These are phyloP conservation scores for Tolmerus cingulatus DNA, from an alignment of 2,888 invertebrate genomes.

Conservation along the genomic window DNA sequence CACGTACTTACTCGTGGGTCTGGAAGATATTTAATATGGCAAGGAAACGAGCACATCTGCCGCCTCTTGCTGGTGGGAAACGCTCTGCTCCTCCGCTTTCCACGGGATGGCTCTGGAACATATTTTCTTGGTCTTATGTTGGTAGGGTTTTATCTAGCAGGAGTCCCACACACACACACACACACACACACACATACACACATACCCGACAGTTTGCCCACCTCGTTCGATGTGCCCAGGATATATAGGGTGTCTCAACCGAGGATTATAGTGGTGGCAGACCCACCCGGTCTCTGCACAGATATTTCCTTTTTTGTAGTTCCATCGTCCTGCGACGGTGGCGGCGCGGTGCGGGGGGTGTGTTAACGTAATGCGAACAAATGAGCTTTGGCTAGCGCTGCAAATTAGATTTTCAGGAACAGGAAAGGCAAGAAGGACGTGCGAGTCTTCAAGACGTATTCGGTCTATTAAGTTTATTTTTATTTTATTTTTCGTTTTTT, in stretches of 20 bases:
- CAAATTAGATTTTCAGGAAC: constrained; percentile 50
- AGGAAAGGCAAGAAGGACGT: constrained; percentile 31
- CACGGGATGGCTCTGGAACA: constrained; percentile 31
- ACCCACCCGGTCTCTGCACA: constrained; percentile 21
- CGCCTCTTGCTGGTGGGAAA: constrained; percentile 7
- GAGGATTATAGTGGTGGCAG: constrained; percentile 39
- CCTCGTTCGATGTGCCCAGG: constrained; percentile 2
- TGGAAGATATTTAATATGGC: constrained; percentile 47
- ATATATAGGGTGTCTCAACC: constrained; percentile 21
- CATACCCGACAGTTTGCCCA: background rate
- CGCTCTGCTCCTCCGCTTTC: constrained; percentile 14
- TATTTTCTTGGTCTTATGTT: constrained; percentile 47
- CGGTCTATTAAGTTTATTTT: constrained; percentile 17
- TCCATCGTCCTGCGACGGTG: background rate
- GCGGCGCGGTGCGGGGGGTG: constrained; percentile 19
- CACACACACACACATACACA: too few species aligned
- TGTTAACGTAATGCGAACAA: constrained; percentile 50
- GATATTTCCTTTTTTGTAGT: constrained; percentile 41
- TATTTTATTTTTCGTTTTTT: too few species aligned
- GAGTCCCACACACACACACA: constrained; percentile 20
- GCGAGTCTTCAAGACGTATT: constrained; percentile 32
- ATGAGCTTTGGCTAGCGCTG: constrained; percentile 51
- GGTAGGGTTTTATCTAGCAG: constrained; percentile 39
- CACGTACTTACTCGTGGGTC: background rate
- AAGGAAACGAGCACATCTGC: constrained; percentile 47